These are phyloP conservation scores for Cyprinus carpio DNA, from an alignment of 2,113 vertebrate species.

Conservation along the genomic window DNA sequence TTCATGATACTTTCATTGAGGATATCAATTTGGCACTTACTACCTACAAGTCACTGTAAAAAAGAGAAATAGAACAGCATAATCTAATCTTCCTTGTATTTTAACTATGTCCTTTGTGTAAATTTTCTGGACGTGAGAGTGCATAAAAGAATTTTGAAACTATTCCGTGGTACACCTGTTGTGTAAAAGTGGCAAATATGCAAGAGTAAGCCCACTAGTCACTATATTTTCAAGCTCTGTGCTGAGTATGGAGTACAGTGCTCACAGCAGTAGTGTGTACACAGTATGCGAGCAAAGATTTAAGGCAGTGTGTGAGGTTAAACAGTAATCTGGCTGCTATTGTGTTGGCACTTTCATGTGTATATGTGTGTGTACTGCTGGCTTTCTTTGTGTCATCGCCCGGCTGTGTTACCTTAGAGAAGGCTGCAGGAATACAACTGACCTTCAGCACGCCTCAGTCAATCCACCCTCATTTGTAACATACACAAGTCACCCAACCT, in stretches of 20 bases:
- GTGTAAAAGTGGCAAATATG: too few relatives aligned
- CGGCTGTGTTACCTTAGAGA: constrained; percentile 13
- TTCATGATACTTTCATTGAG: not conserved
- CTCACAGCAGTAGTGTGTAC: not conserved
- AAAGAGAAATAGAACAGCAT: not conserved
- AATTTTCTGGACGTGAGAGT: too few relatives aligned
- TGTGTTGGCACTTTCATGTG: constrained; percentile 20
- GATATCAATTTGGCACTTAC: not conserved
- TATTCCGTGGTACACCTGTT: too few relatives aligned
- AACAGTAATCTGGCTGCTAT: constrained; percentile 25
- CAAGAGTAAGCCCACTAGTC: not conserved
- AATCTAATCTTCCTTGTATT: too few relatives aligned
- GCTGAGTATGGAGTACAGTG: not conserved
- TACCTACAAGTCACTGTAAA: not conserved
- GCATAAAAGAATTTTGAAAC: too few relatives aligned
- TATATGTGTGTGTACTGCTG: constrained; percentile 8
- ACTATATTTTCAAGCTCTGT: not conserved
- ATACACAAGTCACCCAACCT: constrained; percentile 34
- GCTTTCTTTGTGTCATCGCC: not conserved
- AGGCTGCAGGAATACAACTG: constrained; percentile 27
- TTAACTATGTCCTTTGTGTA: too few relatives aligned
- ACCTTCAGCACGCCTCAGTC: constrained; percentile 41
- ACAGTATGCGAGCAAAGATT: constrained; percentile 8
- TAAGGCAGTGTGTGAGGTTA: constrained; percentile 29
- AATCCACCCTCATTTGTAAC: constrained; percentile 42